Base-by-base conservation (phyloP, 2,888 invertebrate genomes). In the Philonicus albiceps region DNA sequence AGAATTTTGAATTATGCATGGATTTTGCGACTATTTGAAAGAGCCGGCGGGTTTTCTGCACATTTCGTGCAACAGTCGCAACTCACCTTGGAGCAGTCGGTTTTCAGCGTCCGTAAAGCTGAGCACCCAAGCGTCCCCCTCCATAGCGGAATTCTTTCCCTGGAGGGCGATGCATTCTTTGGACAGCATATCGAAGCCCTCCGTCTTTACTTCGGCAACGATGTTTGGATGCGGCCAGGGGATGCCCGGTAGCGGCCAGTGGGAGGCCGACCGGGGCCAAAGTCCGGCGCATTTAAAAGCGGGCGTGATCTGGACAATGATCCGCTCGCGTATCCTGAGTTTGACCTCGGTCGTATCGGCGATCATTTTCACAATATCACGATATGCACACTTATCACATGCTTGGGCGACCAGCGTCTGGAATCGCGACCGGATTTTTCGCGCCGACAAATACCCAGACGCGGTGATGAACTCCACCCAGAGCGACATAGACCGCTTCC, bases 381-480 rank as follows among this genome's bases (percentile, higher is more conserved):
- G 94, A 92, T 98, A 98, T 89, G 96, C 96, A 91, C 97, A 97
- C 93, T 98, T 98, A 93, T 98, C 98, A 92, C 98, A 97, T 0
- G 98, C 98, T 90, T 96, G 96, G 1, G 97, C 96, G 37, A 97
- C 97, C 87, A 97, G 92, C 0, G 97, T 97, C 92, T 98, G 98
- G 93, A 99, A 98, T 16, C 98, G 94, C 74, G 98, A 98, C 87
- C 98, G 95, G 89, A 98, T 98, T 93, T 98, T 98, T 73, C 98
- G 93, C n/a, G 98, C 98, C 0, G 98, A 98, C 86, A 98, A 93
- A 92, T 98, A 98, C 4, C 98, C 98, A 4, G 97, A 97, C 8
- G 98, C 98, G 5, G 98, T 98, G 91, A 98, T 98, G 93, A 98
- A 98, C 93, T 98, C 98, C 85, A 98, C 98, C 98, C 98, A 98